Evolutionary conservation across 1,140 invertebrate genomes (phyloP), one percentile per base, ranked within the genome.

Genomic region (Odontomachus brunneus): DNA sequence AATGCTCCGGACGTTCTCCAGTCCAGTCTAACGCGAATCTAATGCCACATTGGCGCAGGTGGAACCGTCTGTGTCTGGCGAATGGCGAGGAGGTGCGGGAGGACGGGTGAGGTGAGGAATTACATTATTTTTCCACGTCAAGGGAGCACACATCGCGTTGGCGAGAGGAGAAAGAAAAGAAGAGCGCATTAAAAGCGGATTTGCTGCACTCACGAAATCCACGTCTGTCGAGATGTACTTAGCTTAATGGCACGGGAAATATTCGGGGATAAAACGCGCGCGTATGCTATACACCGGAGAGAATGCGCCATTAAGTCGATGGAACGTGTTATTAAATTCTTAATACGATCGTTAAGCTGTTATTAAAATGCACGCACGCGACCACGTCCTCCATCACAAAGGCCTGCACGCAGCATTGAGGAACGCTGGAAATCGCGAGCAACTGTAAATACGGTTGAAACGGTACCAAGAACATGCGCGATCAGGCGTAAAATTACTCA

Each of bases 1-100:
- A 44, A 29, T 33, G 12, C 38, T 51, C n/a, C 17, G 38, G 19
- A 48, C 22, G 48, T 76, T 72, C 65, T 67, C 57, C 5, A 5
- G 33, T 49, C 33, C 59, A 15, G 57, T 74, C 69, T 88, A 89
- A 88, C 81, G 88, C 84, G 87, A 89, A 84, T 84, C 86, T 84
- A 84, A 89, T 89, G 82, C 83, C 66, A 72, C 73, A 44, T 63
- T 75, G 44, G 24, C 12, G 11, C 26, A 75, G 51, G 59, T 63
- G 44, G 38, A 62, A 38, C 38, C 17, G 71, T 44, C 51, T 2
- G 57, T 29, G 44, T 55, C 57, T 65, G 29, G 38, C 38, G 38
- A 7, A 7, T 0, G 38, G 9, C 38, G 9, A 33, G 29, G 38
- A 7, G 38, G 38, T 44, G 9, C 55, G 53, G 71, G 48, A 67